Conservation (phyloP, 2,797 vertebrate genomes). For the Liasis olivaceus region DNA sequence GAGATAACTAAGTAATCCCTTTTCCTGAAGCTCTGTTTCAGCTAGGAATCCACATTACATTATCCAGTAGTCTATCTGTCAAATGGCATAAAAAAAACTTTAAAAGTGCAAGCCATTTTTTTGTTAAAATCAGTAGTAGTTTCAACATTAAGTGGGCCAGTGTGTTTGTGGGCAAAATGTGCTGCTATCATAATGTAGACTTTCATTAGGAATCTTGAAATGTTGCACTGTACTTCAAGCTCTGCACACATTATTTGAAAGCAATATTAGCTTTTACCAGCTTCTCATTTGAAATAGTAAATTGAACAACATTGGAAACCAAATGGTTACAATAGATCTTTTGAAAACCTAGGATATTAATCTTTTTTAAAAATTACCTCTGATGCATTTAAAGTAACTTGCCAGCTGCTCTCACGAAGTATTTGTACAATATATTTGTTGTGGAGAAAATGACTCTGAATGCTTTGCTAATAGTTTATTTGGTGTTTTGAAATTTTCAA, state of each 20-base stretch:
- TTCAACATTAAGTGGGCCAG: not conserved
- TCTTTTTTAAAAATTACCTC: not conserved
- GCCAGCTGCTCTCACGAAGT: not conserved
- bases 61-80: conserved; percentile 25
- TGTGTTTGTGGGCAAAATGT: not conserved
- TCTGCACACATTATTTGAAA: conserved; percentile 22
- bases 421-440: not conserved
- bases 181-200: not conserved
- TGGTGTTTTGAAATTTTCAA: conserved; percentile 7
- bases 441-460: not conserved
- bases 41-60: conserved; percentile 27
- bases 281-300: conserved; percentile 20
- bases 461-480: not conserved
- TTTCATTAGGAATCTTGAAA: conserved; percentile 7
- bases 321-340: not conserved
- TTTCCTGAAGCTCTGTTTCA: conserved; percentile 25
- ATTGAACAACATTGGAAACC: conserved; percentile 29
- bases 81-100: not conserved
- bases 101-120: not conserved
- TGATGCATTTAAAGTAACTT: not conserved
- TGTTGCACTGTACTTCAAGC: conserved; percentile 26
- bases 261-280: conserved; percentile 1
- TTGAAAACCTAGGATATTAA: not conserved
- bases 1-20: conserved; percentile 33
- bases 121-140: not conserved